A percentile compares a stretch with the other conserved stretches of the same genome.
These are phyloP conservation scores for Cryptoleucopteryx plumbea DNA, from an alignment of 2,113 vertebrate genomes.

Conservation along the genomic window DNA sequence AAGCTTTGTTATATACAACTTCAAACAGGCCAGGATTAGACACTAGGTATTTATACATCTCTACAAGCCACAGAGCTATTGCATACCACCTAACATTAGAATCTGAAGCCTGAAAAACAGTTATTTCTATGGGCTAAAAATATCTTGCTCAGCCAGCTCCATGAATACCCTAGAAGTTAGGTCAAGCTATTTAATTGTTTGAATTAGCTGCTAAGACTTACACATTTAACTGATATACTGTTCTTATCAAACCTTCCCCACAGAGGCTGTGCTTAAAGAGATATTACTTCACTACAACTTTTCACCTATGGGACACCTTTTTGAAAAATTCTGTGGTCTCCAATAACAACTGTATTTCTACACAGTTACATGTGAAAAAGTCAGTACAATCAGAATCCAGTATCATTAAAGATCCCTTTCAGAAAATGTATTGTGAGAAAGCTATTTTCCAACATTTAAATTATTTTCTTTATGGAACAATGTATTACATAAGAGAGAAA, in stretches of 20 bases:
- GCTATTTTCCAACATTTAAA: background rate
- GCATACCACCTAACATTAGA: background rate
- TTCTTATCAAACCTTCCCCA: background rate
- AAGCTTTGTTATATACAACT: background rate
- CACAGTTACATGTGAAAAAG: background rate
- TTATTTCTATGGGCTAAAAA: background rate
- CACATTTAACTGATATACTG: accelerated
- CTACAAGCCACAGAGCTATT: background rate
- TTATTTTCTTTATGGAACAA: background rate
- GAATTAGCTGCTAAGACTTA: background rate
- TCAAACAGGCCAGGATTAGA: background rate
- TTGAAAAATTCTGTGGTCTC: background rate
- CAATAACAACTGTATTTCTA: background rate
- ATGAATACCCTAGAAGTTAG: background rate
- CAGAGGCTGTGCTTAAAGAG: background rate
- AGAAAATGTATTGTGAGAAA: background rate
- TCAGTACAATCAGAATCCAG: background rate
- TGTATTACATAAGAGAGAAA: background rate
- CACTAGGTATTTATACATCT: background rate
- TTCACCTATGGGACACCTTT: accelerated
- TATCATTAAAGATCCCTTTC: background rate
- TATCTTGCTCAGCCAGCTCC: background rate
- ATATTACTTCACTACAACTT: background rate
- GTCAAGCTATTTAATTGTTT: background rate
- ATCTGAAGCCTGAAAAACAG: background rate